These are phyloP conservation scores for Poliocrania exsul DNA, from an alignment of 2,797 vertebrate species.

Conservation along the genomic window DNA sequence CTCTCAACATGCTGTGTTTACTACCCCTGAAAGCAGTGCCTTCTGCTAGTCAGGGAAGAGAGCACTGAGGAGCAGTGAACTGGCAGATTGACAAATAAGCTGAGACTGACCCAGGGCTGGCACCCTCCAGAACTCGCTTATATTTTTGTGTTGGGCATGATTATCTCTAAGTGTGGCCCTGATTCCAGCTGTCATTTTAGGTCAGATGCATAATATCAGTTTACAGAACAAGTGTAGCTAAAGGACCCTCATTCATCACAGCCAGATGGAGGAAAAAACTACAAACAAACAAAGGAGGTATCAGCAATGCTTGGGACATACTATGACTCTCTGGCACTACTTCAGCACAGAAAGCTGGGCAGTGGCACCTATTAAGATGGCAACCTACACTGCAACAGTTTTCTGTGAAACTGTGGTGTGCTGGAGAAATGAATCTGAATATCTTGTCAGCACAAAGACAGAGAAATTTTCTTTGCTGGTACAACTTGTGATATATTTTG, in stretches of 20 bases:
- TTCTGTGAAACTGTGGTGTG: not conserved
- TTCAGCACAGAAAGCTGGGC: not conserved
- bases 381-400: not conserved
- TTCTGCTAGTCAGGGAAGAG: constrained; percentile 30
- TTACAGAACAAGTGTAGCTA: constrained; percentile 59
- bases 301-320: not conserved
- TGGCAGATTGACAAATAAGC: constrained; percentile 67
- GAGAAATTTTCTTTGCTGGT: not conserved
- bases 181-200: constrained; percentile 70
- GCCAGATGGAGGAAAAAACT: constrained; percentile 2
- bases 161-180: constrained; percentile 51
- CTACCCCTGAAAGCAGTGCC: constrained; percentile 37
- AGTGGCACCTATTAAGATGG: not conserved
- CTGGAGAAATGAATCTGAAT: not conserved
- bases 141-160: constrained; percentile 61
- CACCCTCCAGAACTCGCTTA: constrained; percentile 55
- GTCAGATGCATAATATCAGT: constrained; percentile 62
- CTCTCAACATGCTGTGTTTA: not conserved
- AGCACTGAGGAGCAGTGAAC: constrained; percentile 30
- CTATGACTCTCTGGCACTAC: not conserved
- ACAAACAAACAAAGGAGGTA: constrained; percentile 21
- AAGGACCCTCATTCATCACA: constrained; percentile 49
- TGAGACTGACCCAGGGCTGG: constrained; percentile 62
- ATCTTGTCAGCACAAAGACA: not conserved
- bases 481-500: not conserved